These are phyloP conservation scores for Promerops cafer DNA, from an alignment of 2,113 vertebrate genomes.

Conservation along the genomic window DNA sequence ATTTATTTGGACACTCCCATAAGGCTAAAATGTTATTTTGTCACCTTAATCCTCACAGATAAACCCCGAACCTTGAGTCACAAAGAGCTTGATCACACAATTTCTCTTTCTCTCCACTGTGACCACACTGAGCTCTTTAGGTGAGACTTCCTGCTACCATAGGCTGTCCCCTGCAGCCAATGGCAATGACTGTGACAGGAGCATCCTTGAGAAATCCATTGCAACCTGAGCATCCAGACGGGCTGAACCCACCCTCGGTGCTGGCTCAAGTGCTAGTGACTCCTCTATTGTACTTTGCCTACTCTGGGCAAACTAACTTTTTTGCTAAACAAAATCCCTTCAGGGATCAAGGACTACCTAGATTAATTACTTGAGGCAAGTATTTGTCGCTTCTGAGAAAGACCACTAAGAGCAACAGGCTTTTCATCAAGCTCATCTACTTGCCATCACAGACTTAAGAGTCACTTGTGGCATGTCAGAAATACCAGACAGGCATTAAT, in stretches of 20 bases:
- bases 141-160: not conserved
- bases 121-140: not conserved
- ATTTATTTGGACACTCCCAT: not conserved
- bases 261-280: not conserved
- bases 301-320: not conserved
- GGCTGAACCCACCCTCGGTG: not conserved
- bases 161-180: not conserved
- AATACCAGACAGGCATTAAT: not conserved
- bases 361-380: not conserved
- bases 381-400: not conserved
- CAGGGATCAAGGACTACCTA: not conserved
- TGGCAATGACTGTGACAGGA: not conserved
- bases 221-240: not conserved
- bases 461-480: not conserved
- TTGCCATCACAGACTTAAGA: not conserved
- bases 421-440: not conserved
- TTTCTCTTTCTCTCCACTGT: not conserved
- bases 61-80: not conserved
- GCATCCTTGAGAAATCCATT: not conserved
- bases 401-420: not conserved
- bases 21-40: not conserved
- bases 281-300: not conserved
- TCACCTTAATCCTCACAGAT: not conserved
- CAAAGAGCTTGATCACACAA: not conserved
- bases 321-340: not conserved